Base-by-base conservation (phyloP, 2,888 invertebrate genomes). In the Philhelius pedissequus region DNA sequence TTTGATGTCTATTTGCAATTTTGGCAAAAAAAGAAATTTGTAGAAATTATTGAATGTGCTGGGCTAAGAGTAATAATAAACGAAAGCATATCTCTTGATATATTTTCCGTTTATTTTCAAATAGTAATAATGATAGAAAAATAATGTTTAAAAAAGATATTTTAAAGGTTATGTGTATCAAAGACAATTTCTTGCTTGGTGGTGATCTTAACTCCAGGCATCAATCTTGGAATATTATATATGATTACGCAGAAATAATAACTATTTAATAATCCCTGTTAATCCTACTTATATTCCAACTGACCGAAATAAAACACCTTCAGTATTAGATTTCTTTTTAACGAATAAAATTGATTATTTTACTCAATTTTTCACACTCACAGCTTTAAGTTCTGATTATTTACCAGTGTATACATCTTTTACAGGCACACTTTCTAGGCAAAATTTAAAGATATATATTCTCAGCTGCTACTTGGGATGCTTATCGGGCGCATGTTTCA, bases 211-310 rank as follows among this genome's bases (percentile, higher is more conserved):
- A 58, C n/a, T 58, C n/a, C 8, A 38, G 38, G 1, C 66, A 75
- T 43, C 54, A 35, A 15, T 32, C 30, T 7, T 75, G 74, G 64
- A 38, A 40, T 25, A 66, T 66, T 9, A 27, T 66, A 54, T 50
- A 22, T 58, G n/a, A 32, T 48, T 43, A 45, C 54, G 32, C 54
- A 54, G 56, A n/a, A 58, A 38, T 58, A 13, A 54, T 18, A 54
- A 54, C 32, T 30, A 54, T 32, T 20, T n/a, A n/a, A n/a, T n/a
- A n/a, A 52, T 25, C 27, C 60, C 60, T 56, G n/a, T 58, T 70
- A 50, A 70, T 43, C 56, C 54, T 13, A 70, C 69, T 3, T 56
- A 70, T n/a, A 70, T 70, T 13, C 70, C 70, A 30, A 50, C n/a
- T 13, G 25, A 15, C 20, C 13, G 22, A 22, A 30, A 30, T 18